A percentile compares a stretch with the other conserved stretches of the same genome.
Conservation (phyloP, 1,140 invertebrate species). For the Periplaneta americana region DNA sequence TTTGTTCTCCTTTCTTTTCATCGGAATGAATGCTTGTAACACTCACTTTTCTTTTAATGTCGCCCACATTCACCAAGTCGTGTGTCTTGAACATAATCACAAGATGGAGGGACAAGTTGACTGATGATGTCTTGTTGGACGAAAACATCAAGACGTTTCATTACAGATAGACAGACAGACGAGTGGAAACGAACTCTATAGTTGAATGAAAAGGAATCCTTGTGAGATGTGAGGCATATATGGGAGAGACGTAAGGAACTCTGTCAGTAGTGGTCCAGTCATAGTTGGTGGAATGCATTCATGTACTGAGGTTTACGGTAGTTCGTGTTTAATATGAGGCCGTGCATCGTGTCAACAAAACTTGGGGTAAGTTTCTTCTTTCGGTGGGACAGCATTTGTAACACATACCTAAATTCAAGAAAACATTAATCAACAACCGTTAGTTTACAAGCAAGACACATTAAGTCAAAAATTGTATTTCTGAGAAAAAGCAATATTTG, state of each 20-base stretch:
- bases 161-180: not conserved
- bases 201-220: not conserved
- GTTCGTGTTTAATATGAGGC: not conserved
- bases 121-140: not conserved
- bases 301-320: not conserved
- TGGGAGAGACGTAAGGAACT: not conserved
- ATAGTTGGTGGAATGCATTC: not conserved
- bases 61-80: not conserved
- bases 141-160: not conserved
- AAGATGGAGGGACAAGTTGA: not conserved
- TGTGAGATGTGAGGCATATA: not conserved
- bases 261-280: not conserved
- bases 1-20: not conserved
- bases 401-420: no score
- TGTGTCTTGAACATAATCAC: not conserved
- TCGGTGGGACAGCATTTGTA: no score
- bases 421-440: no score
- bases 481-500: no score
- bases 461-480: no score
- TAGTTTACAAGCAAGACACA: no score
- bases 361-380: not conserved
- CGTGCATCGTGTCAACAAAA: not conserved
- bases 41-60: not conserved
- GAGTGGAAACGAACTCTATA: not conserved
- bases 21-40: not conserved